Percentiles rank a stretch among this genome's conserved stretches.
These are phyloP conservation scores for Ptiloglossa arizonensis DNA, from an alignment of 1,140 invertebrate species.

Conservation along the genomic window DNA sequence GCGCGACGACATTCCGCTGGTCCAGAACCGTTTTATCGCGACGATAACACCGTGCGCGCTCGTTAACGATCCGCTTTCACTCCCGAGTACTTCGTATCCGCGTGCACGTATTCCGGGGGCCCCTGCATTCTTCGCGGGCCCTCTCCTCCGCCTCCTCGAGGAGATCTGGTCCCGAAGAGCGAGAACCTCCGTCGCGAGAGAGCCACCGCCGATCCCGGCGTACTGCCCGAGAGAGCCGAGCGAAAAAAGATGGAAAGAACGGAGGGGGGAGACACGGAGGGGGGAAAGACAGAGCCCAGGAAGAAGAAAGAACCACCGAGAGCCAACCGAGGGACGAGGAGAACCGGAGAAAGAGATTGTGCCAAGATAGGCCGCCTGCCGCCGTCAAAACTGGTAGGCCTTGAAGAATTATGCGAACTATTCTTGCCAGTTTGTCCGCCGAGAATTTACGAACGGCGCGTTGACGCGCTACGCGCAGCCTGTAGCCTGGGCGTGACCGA, in stretches of 20 bases:
- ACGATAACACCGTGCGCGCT: neutral
- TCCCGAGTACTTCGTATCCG: constrained; percentile 9
- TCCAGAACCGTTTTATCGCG: neutral
- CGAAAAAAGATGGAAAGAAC: neutral
- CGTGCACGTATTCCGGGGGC: constrained; percentile 2
- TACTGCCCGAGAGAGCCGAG: constrained; percentile 40
- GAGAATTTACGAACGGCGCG: constrained; percentile 77
- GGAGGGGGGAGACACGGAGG: no score
- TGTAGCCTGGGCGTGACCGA: constrained; percentile 59
- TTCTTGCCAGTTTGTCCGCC: constrained; percentile 78
- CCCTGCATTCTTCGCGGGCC: constrained; percentile 25
- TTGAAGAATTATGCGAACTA: constrained; percentile 82
- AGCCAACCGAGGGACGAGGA: constrained; percentile 19
- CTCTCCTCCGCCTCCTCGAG: constrained; percentile 10
- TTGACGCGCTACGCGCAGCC: constrained; percentile 61
- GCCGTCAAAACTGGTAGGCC: constrained; percentile 82
- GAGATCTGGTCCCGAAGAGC: constrained; percentile 20
- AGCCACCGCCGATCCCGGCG: constrained; percentile 22
- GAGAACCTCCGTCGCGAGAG: constrained; percentile 14
- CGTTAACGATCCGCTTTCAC: constrained; percentile 33
- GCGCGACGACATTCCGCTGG: constrained; percentile 6
- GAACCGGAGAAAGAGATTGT: constrained; percentile 75
- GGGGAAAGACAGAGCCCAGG: constrained; percentile 23
- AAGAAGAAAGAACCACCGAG: constrained; percentile 55
- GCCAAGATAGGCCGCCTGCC: constrained; percentile 77